Percentiles rank a stretch among this genome's conserved stretches.
phyloP scores from a whole-genome alignment of 2,113 vertebrate species.

The Electrona antarctica region DNA sequence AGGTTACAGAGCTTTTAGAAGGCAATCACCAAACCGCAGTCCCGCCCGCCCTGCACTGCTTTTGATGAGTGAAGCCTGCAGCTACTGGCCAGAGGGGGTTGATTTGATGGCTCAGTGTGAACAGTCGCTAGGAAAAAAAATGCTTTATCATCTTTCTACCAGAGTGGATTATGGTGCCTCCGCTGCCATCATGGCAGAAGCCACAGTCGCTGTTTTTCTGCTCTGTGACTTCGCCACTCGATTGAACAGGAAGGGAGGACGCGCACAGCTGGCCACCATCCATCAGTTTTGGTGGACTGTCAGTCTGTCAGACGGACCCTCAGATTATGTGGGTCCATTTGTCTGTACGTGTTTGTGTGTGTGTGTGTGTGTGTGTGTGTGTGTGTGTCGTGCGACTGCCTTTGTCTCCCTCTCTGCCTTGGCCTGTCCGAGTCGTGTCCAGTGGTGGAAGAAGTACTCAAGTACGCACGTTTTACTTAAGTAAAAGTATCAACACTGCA shows the following conservation, averaged over 20 bases:
- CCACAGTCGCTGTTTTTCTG: conserved; percentile 30
- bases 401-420: background rate
- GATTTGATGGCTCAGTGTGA: conserved; percentile 12
- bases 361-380: background rate
- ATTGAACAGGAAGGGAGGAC: conserved; percentile 33
- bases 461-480: too few species aligned
- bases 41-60: background rate
- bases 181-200: conserved; percentile 50
- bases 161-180: conserved; percentile 43
- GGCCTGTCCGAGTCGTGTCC: background rate
- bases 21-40: background rate
- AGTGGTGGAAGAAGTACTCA: too few species aligned
- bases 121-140: conserved; percentile 13
- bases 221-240: conserved; percentile 44
- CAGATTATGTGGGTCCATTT: too few species aligned
- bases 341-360: conserved; percentile 10
- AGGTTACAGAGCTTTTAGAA: conserved; percentile 6
- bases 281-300: conserved; percentile 23
- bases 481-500: too few species aligned
- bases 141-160: conserved; percentile 51
- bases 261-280: conserved; percentile 8
- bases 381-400: background rate
- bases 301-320: background rate
- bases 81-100: background rate
- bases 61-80: background rate